Conservation (phyloP, 2,888 invertebrate species). For the Nebria brevicollis region DNA sequence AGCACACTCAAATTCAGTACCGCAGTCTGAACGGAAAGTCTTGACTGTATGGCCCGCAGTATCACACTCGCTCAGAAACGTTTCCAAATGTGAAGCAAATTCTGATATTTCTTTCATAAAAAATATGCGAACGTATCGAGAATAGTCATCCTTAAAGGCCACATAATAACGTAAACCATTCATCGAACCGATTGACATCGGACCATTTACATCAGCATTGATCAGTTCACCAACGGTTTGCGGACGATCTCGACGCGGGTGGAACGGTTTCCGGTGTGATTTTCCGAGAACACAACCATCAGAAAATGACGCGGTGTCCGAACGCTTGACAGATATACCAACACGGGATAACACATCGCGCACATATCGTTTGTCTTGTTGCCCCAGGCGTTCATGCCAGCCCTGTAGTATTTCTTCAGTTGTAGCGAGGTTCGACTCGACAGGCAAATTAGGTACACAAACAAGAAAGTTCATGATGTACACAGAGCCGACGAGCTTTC, state of each 20-base stretch:
- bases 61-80: constrained; percentile 50
- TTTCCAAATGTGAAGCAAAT: constrained; percentile 48
- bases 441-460: constrained; percentile 38
- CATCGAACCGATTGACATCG: constrained; percentile 50
- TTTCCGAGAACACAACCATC: constrained; percentile 45
- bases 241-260: constrained; percentile 47
- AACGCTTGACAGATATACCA: constrained; percentile 48
- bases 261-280: constrained; percentile 42
- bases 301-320: constrained; percentile 49
- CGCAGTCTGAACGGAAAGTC: constrained; percentile 50
- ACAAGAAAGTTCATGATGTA: constrained; percentile 9
- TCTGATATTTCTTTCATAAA: constrained; percentile 50
- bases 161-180: constrained; percentile 51
- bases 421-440: constrained; percentile 48
- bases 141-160: constrained; percentile 50
- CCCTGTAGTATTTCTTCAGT: constrained; percentile 50
- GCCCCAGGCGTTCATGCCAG: constrained; percentile 50
- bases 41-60: constrained; percentile 51
- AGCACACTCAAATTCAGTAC: constrained; percentile 49
- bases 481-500: no score
- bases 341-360: constrained; percentile 49
- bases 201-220: constrained; percentile 51
- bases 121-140: constrained; percentile 49
- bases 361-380: constrained; percentile 52
- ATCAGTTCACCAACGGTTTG: constrained; percentile 49